Base-by-base conservation (phyloP, 2,797 vertebrate species). In the Chrosomus eos region DNA sequence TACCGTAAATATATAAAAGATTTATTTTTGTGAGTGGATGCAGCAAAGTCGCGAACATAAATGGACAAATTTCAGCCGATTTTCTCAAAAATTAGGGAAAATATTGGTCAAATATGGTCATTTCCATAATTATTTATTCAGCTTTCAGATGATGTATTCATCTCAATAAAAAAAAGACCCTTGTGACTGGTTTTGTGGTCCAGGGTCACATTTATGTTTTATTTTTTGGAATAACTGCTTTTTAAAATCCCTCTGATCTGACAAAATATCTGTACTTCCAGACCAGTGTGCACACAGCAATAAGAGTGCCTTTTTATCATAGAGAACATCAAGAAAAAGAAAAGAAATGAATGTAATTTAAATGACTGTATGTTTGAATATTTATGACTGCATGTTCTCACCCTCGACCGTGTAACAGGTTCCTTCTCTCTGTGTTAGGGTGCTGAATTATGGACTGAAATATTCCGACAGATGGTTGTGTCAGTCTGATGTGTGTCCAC, bases 391-490 rank as follows among this genome's bases (percentile, higher is more conserved):
- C 33, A 38, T 83, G 72, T 70, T 70, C 48, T 70, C 82, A 84
- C 51, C 64, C 51, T 84, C 38, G 28, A 28, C 51, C 8, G 8
- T 70, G 74, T 84, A 68, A 83, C 74, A 70, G 73, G 64, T 84
- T 84, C 36, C 64, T 78, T 55, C 60, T 18, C 77, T 45, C 64
- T 33, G 36, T 84, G 36, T 68, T 70, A 77, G 26, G 62, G 70
- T 82, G 81, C 70, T 74, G 70, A 74, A 64, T 75, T 75, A 75
- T 83, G 74, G 74, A 70, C 82, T 71, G 64, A 78, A 84, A 85
- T 77, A 84, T 84, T 76, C 90, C 88, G 88, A 88, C 94, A 95
- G 93, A 94, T 94, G 94, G 92, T 64, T 40, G 85, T 89, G 90
- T 94, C 93, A 92, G 92, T 92, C 91, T 90, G 89, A 90, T 86